Percentiles rank a stretch among this genome's conserved stretches.
These are phyloP conservation scores for Pentamera pediparva DNA, from an alignment of 53 echinoderm and acorn worm species.

Conservation along the genomic window DNA sequence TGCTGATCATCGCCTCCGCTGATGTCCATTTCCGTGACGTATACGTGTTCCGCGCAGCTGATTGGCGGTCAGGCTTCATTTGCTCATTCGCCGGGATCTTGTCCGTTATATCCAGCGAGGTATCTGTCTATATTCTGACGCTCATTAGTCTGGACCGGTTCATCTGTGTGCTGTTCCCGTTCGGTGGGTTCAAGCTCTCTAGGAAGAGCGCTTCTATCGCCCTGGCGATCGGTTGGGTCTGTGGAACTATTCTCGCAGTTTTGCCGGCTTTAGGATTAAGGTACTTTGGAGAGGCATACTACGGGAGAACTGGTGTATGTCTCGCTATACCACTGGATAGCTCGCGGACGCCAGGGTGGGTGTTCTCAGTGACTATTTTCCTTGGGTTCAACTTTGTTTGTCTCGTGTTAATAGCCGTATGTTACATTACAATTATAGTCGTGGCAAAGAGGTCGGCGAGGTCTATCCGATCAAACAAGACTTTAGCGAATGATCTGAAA, in stretches of 20 bases:
- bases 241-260: constrained; percentile 43
- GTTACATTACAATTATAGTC: constrained; percentile 72
- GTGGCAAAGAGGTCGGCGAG: constrained; percentile 61
- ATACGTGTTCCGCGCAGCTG: constrained; percentile 64
- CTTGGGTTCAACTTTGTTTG: constrained; percentile 65
- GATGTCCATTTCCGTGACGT: constrained; percentile 65
- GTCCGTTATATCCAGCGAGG: constrained; percentile 80
- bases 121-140: constrained; percentile 72
- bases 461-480: constrained; percentile 46
- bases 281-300: constrained; percentile 73
- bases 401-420: constrained; percentile 56
- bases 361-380: constrained; percentile 67
- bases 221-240: constrained; percentile 48
- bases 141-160: constrained; percentile 84
- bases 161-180: constrained; percentile 77
- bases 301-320: constrained; percentile 88
- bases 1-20: constrained; percentile 82
- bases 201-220: constrained; percentile 42
- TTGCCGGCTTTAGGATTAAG: constrained; percentile 54
- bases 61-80: constrained; percentile 53
- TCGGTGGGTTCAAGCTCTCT: constrained; percentile 46
- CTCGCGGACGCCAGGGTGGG: constrained; percentile 64
- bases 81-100: constrained; percentile 75
- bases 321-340: constrained; percentile 72
- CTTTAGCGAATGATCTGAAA: constrained; percentile 41